Conservation (phyloP, 2,113 vertebrate species). For the Dasyprocta punctata region DNA sequence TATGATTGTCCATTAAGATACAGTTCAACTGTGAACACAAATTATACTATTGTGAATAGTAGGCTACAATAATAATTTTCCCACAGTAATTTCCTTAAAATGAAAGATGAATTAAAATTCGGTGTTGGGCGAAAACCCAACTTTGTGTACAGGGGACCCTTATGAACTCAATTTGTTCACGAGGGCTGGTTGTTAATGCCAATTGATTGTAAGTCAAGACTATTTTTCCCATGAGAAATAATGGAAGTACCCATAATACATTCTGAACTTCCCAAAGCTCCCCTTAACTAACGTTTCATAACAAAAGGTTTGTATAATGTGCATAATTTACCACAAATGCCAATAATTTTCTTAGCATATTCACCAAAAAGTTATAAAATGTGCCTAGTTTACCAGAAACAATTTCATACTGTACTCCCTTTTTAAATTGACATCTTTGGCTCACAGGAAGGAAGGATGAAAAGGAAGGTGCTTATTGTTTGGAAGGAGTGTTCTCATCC, state of each 20-base stretch:
- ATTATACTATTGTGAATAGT: constrained; percentile 49
- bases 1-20: constrained; percentile 62
- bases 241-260: neutral
- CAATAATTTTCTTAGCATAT: neutral
- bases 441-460: neutral
- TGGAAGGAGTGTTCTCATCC: neutral
- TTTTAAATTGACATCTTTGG: neutral
- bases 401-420: neutral
- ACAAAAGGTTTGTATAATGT: neutral
- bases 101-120: neutral
- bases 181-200: neutral
- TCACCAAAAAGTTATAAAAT: neutral
- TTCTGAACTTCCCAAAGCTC: neutral
- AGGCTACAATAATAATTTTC: constrained; percentile 32
- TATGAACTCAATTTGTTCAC: neutral
- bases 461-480: neutral
- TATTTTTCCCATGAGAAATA: neutral
- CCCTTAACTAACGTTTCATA: neutral
- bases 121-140: neutral
- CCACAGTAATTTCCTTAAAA: constrained; percentile 55
- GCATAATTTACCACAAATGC: neutral
- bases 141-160: neutral
- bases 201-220: neutral
- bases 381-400: neutral
- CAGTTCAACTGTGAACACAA: constrained; percentile 53